These are phyloP conservation scores for Sphaeridia pumilis DNA, from an alignment of 2,888 invertebrate genomes.

Conservation along the genomic window DNA sequence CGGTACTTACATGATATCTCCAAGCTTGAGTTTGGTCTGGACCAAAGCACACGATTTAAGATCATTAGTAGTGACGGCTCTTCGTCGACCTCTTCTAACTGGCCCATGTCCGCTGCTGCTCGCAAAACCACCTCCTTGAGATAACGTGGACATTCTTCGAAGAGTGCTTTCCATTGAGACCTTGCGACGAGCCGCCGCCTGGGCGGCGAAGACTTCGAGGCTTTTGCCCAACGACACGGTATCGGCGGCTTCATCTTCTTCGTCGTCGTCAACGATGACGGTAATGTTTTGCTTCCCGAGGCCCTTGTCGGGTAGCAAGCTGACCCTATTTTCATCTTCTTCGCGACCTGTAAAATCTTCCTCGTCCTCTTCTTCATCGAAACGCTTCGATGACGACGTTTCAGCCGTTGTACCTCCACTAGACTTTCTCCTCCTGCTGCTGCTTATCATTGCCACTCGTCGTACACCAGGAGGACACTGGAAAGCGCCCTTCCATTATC, in stretches of 20 bases:
- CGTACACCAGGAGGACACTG: too few species aligned
- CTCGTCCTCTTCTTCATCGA: too few species aligned
- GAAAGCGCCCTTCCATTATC: too few species aligned
- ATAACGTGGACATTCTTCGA: slow-evolving; percentile 28
- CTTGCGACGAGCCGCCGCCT: not conserved
- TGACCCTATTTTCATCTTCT: too few species aligned
- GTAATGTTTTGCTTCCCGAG: slow-evolving; percentile 1
- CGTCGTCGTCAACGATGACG: slow-evolving; percentile 11
- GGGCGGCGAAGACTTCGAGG: not conserved
- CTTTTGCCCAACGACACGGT: slow-evolving; percentile 1
- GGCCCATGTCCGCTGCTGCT: slow-evolving; percentile 20
- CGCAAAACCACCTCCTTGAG: too few species aligned
- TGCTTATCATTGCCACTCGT: too few species aligned
- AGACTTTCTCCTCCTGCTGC: too few species aligned
- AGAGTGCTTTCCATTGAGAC: slow-evolving; percentile 16
- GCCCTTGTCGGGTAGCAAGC: too few species aligned
- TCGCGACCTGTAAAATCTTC: too few species aligned
- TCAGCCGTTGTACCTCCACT: too few species aligned
- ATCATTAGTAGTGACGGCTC: slow-evolving; percentile 74
- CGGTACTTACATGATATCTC: slow-evolving; percentile 71
- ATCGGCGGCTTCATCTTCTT: slow-evolving; percentile 6
- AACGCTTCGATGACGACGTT: too few species aligned
- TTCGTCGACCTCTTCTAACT: slow-evolving; percentile 47
- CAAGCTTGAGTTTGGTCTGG: slow-evolving; percentile 70
- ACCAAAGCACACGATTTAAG: slow-evolving; percentile 83